These are phyloP conservation scores for Athripsodes cinereus DNA, from an alignment of 2,888 invertebrate genomes.

Conservation along the genomic window DNA sequence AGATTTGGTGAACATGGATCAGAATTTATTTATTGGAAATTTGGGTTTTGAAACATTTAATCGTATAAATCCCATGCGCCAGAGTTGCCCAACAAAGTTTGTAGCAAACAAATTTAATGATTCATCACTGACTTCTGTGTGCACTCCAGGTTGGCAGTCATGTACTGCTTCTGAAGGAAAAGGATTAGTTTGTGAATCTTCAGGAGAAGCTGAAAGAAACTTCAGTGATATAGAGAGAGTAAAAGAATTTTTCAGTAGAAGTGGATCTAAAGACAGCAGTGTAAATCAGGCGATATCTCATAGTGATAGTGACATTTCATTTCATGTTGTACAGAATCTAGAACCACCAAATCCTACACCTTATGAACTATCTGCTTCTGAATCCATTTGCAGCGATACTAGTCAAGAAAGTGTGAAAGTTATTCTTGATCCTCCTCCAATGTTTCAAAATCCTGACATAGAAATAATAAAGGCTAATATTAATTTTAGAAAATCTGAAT, in stretches of 20 bases:
- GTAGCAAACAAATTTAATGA: slow-evolving; percentile 54
- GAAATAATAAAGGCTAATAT: slow-evolving; percentile 36
- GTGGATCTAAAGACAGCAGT: slow-evolving; percentile 25
- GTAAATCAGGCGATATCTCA: not conserved
- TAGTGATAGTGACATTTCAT: not conserved
- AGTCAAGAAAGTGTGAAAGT: slow-evolving; percentile 35
- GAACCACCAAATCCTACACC: slow-evolving; percentile 36
- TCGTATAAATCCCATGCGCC: slow-evolving; percentile 46
- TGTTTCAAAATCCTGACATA: slow-evolving; percentile 51
- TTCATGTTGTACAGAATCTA: slow-evolving; percentile 36
- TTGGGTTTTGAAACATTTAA: slow-evolving; percentile 37
- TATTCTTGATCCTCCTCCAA: slow-evolving; percentile 50
- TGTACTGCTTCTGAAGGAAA: slow-evolving; percentile 24
- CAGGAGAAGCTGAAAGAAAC: slow-evolving; percentile 29
- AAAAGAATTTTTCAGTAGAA: not conserved
- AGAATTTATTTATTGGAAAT: slow-evolving; percentile 49
- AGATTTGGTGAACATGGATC: slow-evolving; percentile 60
- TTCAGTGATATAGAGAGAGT: slow-evolving; percentile 30
- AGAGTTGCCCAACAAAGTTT: slow-evolving; percentile 62
- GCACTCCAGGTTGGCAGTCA: slow-evolving; percentile 47
- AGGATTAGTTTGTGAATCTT: slow-evolving; percentile 31
- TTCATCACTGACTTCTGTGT: slow-evolving; percentile 48
- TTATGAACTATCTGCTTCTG: slow-evolving; percentile 18
- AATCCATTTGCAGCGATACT: slow-evolving; percentile 18
- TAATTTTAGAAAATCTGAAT: slow-evolving; percentile 34